phyloP scores from a whole-genome alignment of 1,140 invertebrate species.

The Procambarus clarkii region DNA sequence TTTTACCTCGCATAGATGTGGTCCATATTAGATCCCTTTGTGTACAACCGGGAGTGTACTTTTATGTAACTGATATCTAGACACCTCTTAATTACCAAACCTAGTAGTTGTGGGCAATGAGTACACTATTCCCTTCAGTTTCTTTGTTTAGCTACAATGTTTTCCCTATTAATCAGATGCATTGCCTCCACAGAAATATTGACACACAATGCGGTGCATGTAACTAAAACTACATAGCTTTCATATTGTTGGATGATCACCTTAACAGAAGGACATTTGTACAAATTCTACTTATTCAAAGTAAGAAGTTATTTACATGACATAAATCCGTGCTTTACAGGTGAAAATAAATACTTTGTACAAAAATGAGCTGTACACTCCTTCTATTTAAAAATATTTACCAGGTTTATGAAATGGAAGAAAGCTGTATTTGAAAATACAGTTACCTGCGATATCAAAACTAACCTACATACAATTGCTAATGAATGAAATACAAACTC shows the following conservation, averaged over 20 bases:
- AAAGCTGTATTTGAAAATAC: conserved; percentile 63
- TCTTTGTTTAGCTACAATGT: no score
- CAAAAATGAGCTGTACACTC: conserved; percentile 55
- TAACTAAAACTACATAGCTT: conserved; percentile 10
- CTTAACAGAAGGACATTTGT: conserved; percentile 45
- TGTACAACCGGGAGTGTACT: no score
- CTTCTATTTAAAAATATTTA: conserved; percentile 41
- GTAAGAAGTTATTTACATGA: conserved; percentile 55
- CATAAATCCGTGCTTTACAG: conserved; percentile 60
- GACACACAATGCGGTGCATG: background rate
- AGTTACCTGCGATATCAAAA: conserved; percentile 63
- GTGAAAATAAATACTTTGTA: conserved; percentile 66
- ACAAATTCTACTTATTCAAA: conserved; percentile 41
- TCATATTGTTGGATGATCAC: conserved; percentile 19
- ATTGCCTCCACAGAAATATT: background rate
- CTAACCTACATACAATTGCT: conserved; percentile 35
- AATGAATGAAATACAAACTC: conserved; percentile 7
- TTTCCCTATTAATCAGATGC: background rate
- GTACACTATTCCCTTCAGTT: no score
- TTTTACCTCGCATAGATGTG: no score
- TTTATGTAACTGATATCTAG: no score
- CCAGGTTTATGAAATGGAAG: conserved; percentile 57
- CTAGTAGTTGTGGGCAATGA: no score
- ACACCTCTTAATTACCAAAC: no score
- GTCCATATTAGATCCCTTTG: no score